Base-by-base conservation (phyloP, 2,888 invertebrate genomes). In the Phengaris alcon region DNA sequence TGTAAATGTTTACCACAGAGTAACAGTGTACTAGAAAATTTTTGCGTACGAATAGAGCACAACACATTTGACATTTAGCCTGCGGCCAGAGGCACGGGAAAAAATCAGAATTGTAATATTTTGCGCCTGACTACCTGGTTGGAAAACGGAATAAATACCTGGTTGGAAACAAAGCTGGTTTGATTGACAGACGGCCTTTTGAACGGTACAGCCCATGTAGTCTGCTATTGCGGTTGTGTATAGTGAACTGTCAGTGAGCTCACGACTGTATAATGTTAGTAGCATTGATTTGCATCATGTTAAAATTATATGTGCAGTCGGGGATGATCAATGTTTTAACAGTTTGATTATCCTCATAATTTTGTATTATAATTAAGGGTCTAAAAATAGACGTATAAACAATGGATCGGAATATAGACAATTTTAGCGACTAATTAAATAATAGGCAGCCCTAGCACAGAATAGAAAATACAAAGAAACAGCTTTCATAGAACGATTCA, bases 71-170 rank as follows among this genome's bases (percentile, higher is more conserved):
- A 74, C 68, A 75, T 76, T 74, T 54, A 68, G 74, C 78, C 69
- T 54, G 68, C 9, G 75, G 77, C 72, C n/a, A n/a, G 46, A 51
- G 44, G 76, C 76, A 77, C 68, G 77, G 70, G 79, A 81, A 81
- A 82, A 79, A 82, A 80, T 44, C 75, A 68, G 76, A 76, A 78
- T 77, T 77, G 44, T 59, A 74, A 72, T 59, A 54, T 44, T 77
- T 76, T 77, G 12, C 76, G 46, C 12, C 57, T 73, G 59, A 68
- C 68, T 74, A 64, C 69, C 55, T 55, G 48, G 51, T n/a, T 74
- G 48, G 15, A 52, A 64, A 74, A 22, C 22, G 46, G 15, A 74
- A 75, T 68, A 68, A 74, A 74, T 75, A 70, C 69, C 55, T 44
- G 48, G 51, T n/a, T 74, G 48, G 15, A 52, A 64, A 74, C 74